A percentile compares a stretch with the other conserved stretches of the same genome.
Conservation (phyloP, 2,888 invertebrate species). For the Amphipoea lucens region DNA sequence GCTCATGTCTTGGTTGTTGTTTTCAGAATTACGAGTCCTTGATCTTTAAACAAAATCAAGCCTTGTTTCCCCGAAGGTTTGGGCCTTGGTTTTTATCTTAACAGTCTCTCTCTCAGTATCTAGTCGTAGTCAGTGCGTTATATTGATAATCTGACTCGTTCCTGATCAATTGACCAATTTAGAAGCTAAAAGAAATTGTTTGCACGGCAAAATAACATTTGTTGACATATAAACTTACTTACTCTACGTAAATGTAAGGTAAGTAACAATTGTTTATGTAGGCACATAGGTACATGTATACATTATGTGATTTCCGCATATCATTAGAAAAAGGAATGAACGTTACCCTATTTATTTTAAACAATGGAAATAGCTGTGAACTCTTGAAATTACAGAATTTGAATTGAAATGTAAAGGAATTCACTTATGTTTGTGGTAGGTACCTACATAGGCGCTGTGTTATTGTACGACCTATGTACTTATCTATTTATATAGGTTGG, state of each 20-base stretch:
- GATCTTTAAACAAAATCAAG: not conserved
- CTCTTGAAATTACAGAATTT: conserved; percentile 20
- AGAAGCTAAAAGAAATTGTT: not conserved
- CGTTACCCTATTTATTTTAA: conserved; percentile 24
- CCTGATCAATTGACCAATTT: not conserved
- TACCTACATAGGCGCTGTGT: not conserved
- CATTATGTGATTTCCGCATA: conserved; percentile 1
- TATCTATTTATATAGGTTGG: not conserved
- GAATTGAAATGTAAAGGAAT: conserved; percentile 15
- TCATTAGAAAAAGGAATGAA: conserved; percentile 10
- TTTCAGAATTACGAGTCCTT: not conserved
- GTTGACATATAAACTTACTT: not conserved
- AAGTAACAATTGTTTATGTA: conserved; percentile 3
- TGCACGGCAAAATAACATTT: not conserved
- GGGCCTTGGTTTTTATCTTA: not conserved
- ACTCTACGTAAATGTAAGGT: not conserved
- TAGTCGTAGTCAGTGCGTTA: not conserved
- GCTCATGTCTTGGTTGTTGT: not conserved
- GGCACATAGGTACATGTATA: not conserved
- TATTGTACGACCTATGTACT: not conserved
- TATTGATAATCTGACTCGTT: not conserved
- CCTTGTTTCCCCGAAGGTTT: not conserved
- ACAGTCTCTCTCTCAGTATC: not conserved
- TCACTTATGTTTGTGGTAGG: not conserved
- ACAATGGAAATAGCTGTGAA: conserved; percentile 40